These are phyloP conservation scores for Shargacucullia verbasci DNA, from an alignment of 2,888 invertebrate genomes.

Conservation along the genomic window DNA sequence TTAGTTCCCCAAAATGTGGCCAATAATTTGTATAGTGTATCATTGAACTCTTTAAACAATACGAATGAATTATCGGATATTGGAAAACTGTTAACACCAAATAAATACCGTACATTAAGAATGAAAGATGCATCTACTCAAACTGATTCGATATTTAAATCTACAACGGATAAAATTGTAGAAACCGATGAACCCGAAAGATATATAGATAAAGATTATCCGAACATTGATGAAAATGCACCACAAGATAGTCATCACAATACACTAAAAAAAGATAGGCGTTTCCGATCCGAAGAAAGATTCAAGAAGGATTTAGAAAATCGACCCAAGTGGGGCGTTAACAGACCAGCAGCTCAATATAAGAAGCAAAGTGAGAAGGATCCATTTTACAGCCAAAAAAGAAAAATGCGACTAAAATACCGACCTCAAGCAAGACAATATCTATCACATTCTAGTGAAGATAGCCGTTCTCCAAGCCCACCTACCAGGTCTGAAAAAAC, in stretches of 20 bases:
- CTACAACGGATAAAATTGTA: conserved; percentile 71
- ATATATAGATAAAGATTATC: conserved; percentile 87
- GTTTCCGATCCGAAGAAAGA: conserved; percentile 87
- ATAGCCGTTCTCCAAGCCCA: conserved; percentile 90
- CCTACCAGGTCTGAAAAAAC: conserved; percentile 77
- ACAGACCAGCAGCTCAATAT: conserved; percentile 94
- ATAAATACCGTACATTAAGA: conserved; percentile 83
- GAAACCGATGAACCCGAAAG: conserved; percentile 77
- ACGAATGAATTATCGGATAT: conserved; percentile 73
- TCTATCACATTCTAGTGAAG: conserved; percentile 90
- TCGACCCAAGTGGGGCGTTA: conserved; percentile 93
- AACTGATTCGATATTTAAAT: conserved; percentile 86
- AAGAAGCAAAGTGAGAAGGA: conserved; percentile 97
- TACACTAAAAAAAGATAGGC: conserved; percentile 85
- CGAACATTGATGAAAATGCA: conserved; percentile 85
- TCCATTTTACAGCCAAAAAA: conserved; percentile 93
- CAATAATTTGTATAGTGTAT: conserved; percentile 81
- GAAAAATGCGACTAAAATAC: conserved; percentile 91
- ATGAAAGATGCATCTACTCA: conserved; percentile 92
- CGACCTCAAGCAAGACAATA: conserved; percentile 89
- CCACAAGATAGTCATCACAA: conserved; percentile 85
- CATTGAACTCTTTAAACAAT: conserved; percentile 79
- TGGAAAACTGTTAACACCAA: conserved; percentile 80
- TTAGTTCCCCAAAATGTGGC: conserved; percentile 87
- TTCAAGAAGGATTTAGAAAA: conserved; percentile 89